Evolutionary conservation across 2,888 invertebrate species (phyloP).

Genomic region (Tenodera sinensis): DNA sequence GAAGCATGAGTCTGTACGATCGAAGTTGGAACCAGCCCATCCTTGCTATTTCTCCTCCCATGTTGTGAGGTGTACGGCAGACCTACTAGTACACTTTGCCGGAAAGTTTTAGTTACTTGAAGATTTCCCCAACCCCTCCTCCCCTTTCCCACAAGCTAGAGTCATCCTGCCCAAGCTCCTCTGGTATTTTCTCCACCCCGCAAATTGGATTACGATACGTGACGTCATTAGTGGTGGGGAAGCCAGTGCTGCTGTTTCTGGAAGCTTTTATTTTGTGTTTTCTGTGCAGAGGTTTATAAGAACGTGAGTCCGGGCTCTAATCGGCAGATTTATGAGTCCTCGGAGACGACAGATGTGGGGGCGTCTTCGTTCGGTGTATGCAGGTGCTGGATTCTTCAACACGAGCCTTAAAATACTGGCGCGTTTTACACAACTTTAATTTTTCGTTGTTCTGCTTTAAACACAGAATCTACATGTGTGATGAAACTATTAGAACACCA

Average conservation of each 20-base stretch:
- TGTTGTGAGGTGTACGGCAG: neutral
- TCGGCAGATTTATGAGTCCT: constrained; percentile 28
- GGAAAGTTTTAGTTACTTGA: constrained; percentile 26
- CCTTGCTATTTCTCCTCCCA: neutral
- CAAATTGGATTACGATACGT: constrained; percentile 46
- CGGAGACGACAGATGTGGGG: constrained; percentile 14
- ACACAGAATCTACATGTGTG: too few species aligned
- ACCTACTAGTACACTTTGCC: constrained; percentile 12
- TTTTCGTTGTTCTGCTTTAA: too few species aligned
- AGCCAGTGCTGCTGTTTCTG: neutral
- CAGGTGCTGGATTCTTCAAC: neutral
- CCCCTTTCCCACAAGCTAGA: neutral
- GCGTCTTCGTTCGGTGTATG: neutral
- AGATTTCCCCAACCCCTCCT: neutral
- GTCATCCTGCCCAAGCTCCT: constrained; percentile 15
- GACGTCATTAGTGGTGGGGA: constrained; percentile 30
- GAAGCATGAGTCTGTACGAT: too few species aligned
- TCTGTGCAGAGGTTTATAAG: constrained; percentile 29
- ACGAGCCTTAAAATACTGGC: too few species aligned
- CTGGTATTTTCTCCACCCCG: constrained; percentile 28
- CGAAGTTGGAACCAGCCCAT: too few species aligned
- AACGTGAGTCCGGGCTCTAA: constrained; percentile 28
- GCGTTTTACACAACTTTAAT: too few species aligned
- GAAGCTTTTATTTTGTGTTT: constrained; percentile 29
- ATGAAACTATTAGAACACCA: too few species aligned